Percentiles rank a stretch among this genome's conserved stretches.
phyloP scores from a whole-genome alignment of 2,797 vertebrate genomes.

The Amniataba percoides region DNA sequence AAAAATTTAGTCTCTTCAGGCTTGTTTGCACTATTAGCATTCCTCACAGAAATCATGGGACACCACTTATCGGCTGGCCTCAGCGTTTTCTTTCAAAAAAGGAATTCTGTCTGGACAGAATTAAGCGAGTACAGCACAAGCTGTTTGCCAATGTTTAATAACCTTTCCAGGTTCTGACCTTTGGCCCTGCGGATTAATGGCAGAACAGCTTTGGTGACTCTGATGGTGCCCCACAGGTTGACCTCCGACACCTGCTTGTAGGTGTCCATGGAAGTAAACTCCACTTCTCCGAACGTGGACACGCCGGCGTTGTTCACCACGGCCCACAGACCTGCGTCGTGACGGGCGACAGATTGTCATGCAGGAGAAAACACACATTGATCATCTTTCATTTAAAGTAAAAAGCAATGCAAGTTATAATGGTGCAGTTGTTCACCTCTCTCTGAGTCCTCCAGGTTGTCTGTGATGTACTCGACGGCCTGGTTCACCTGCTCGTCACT shows the following conservation, averaged over 20 bases:
- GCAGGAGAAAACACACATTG: neutral
- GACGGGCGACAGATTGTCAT: neutral
- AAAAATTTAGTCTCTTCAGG: neutral
- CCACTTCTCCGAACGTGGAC: conserved; percentile 90
- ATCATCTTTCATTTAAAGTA: neutral
- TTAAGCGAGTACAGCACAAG: no score
- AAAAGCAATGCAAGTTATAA: neutral
- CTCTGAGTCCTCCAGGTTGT: conserved; percentile 81
- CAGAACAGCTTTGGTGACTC: conserved; percentile 92
- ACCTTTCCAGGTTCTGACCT: conserved; percentile 81
- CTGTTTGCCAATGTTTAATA: no score
- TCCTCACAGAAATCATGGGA: conserved; percentile 28
- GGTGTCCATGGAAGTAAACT: conserved; percentile 89
- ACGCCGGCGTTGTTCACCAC: conserved; percentile 91
- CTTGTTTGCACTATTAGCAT: conserved; percentile 18
- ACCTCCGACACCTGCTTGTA: conserved; percentile 90
- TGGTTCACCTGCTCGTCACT: conserved; percentile 87
- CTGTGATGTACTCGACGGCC: conserved; percentile 83
- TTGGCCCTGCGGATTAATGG: conserved; percentile 89
- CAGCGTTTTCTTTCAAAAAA: neutral
- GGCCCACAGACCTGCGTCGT: conserved; percentile 89
- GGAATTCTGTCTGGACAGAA: conserved; percentile 24
- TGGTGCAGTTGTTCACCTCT: conserved; percentile 69
- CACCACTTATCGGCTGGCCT: neutral
- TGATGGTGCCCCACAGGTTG: conserved; percentile 91